Conservation (phyloP, 2,797 vertebrate species). For the Melanogrammus aeglefinus region DNA sequence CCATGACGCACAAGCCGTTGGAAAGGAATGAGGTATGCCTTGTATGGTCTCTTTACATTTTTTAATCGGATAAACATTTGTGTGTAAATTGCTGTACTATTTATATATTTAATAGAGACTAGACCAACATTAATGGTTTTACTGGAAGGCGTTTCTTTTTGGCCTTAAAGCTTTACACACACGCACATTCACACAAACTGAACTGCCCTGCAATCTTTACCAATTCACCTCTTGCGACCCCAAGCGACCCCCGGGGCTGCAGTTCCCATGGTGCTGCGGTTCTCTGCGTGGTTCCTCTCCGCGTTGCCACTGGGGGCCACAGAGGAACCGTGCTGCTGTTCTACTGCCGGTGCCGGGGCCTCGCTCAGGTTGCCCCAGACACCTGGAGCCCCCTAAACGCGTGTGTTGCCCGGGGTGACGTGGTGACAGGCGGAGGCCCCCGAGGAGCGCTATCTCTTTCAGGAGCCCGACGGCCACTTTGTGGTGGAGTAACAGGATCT, state of each 20-base stretch:
- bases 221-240: not conserved
- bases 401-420: conserved; percentile 65
- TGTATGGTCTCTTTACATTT: not conserved
- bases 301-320: too few relatives aligned
- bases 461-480: conserved; percentile 69
- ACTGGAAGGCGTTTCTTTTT: not conserved
- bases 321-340: not conserved
- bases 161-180: not conserved
- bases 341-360: not conserved
- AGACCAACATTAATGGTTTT: not conserved
- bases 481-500: conserved; percentile 71
- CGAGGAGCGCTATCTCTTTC: conserved; percentile 71
- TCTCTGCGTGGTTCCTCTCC: too few relatives aligned
- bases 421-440: conserved; percentile 57
- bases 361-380: conserved; percentile 38
- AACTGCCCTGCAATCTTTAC: not conserved
- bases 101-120: not conserved
- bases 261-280: not conserved
- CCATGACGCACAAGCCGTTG: conserved; percentile 64
- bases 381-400: conserved; percentile 55
- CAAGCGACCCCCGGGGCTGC: not conserved
- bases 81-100: not conserved
- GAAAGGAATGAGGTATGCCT: conserved; percentile 58
- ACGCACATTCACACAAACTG: not conserved
- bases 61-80: not conserved